phyloP scores from a whole-genome alignment of 2,113 vertebrate species.

The Phoenicopterus ruber region DNA sequence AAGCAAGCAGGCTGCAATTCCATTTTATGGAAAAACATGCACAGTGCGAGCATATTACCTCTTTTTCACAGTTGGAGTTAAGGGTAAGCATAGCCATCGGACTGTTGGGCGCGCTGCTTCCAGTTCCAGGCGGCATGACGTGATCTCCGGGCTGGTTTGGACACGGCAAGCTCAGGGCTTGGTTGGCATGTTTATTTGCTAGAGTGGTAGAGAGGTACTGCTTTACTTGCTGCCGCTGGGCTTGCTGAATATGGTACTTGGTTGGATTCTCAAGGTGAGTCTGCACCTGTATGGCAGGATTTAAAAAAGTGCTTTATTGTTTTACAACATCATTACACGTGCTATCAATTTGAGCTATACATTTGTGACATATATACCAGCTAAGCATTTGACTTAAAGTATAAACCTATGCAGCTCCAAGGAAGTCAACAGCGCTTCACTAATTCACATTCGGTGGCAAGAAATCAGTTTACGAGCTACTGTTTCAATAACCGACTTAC shows the following conservation, averaged over 20 bases:
- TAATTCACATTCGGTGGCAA: background rate
- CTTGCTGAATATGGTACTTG: slow-evolving; percentile 96
- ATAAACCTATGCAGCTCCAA: background rate
- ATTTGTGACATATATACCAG: background rate
- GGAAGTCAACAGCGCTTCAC: background rate
- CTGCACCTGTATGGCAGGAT: slow-evolving; percentile 82
- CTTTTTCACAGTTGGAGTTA: slow-evolving; percentile 90
- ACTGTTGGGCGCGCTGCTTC: slow-evolving; percentile 98
- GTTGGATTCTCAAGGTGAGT: slow-evolving; percentile 94
- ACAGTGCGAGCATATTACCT: slow-evolving; percentile 64
- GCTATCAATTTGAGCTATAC: background rate
- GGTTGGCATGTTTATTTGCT: slow-evolving; percentile 89
- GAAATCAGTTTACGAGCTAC: background rate
- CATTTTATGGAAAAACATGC: rapidly evolving
- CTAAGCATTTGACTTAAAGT: background rate
- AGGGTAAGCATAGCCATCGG: slow-evolving; percentile 98
- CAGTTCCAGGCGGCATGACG: slow-evolving; percentile 91
- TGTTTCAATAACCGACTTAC: background rate
- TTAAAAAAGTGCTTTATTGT: background rate
- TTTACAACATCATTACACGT: background rate
- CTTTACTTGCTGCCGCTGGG: slow-evolving; percentile 96
- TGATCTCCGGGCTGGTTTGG: slow-evolving; percentile 91
- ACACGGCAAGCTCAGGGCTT: slow-evolving; percentile 92
- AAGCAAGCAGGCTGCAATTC: background rate
- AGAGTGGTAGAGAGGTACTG: slow-evolving; percentile 95